A percentile compares a stretch with the other conserved stretches of the same genome.
Conservation (phyloP, 1,140 invertebrate genomes). For the Prorops nasuta region DNA sequence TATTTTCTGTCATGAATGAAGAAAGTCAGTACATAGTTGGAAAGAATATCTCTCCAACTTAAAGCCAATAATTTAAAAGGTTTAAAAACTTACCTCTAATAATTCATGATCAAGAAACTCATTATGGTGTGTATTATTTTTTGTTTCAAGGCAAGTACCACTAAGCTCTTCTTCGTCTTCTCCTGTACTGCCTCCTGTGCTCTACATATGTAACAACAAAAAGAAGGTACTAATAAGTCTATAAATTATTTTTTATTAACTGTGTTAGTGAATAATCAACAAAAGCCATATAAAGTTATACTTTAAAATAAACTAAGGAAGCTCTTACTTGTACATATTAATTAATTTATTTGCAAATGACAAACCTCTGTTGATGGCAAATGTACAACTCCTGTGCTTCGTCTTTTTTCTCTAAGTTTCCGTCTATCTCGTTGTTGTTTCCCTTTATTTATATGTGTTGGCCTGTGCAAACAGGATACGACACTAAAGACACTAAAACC, state of each 20-base stretch:
- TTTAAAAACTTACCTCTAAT: slow-evolving; percentile 42
- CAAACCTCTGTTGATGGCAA: slow-evolving; percentile 65
- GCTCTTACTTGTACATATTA: too few relatives aligned
- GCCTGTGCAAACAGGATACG: slow-evolving; percentile 43
- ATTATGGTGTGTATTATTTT: slow-evolving; percentile 59
- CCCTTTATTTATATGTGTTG: slow-evolving; percentile 61
- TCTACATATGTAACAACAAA: slow-evolving; percentile 53
- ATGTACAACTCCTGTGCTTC: slow-evolving; percentile 67
- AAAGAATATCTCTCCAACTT: too few relatives aligned
- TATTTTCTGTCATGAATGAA: not conserved
- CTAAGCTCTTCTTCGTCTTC: slow-evolving; percentile 61
- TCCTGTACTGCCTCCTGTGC: slow-evolving; percentile 65
- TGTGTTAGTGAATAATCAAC: not conserved
- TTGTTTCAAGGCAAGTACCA: slow-evolving; percentile 48
- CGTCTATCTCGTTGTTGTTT: slow-evolving; percentile 63
- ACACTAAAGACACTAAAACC: slow-evolving; percentile 34
- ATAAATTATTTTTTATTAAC: too few relatives aligned
- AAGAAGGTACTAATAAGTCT: not conserved
- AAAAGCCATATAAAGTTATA: not conserved
- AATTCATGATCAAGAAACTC: slow-evolving; percentile 52
- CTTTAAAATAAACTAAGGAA: not conserved
- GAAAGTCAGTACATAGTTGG: too few relatives aligned
- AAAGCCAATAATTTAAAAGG: slow-evolving; percentile 11
- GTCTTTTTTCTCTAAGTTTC: slow-evolving; percentile 64
- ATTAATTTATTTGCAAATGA: slow-evolving; percentile 18